A percentile compares a stretch with the other conserved stretches of the same genome.
phyloP scores from a whole-genome alignment of 2,888 invertebrate genomes.

The Eristalinus sepulchralis region DNA sequence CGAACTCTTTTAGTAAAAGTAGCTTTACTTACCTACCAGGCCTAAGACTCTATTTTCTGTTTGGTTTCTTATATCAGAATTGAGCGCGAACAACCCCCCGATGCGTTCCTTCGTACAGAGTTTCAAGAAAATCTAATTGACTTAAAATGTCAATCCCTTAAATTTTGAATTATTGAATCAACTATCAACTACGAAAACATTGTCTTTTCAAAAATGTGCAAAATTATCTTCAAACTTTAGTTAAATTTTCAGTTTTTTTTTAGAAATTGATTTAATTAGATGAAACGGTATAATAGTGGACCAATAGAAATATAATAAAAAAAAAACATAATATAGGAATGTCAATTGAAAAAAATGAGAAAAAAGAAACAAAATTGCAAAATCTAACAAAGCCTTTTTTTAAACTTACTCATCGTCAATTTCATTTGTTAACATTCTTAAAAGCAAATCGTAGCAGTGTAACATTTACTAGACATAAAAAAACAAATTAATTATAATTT shows the following conservation, averaged over 20 bases:
- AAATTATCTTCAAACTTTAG: not conserved
- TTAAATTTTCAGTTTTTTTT: not conserved
- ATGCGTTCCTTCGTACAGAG: too few relatives aligned
- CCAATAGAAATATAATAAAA: conserved; percentile 59
- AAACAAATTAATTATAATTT: not conserved
- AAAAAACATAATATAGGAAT: conserved; percentile 8
- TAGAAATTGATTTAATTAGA: conserved; percentile 34
- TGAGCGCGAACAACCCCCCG: too few relatives aligned
- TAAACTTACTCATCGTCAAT: conserved; percentile 48
- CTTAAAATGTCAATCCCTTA: too few relatives aligned
- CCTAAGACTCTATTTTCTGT: too few relatives aligned
- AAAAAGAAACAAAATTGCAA: not conserved
- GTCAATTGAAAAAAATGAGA: conserved; percentile 53
- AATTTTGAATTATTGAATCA: too few relatives aligned
- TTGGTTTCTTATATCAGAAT: too few relatives aligned
- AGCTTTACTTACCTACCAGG: too few relatives aligned
- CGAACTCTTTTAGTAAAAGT: too few relatives aligned
- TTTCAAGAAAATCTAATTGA: too few relatives aligned
- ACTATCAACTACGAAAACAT: too few relatives aligned
- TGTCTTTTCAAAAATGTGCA: not conserved
- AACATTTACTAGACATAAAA: conserved; percentile 4
- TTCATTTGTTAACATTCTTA: conserved; percentile 52
- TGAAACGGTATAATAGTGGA: conserved; percentile 70
- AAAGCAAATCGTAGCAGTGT: not conserved
- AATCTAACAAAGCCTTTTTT: conserved; percentile 18